These are phyloP conservation scores for Labeo catla DNA, from an alignment of 2,113 vertebrate species.

Conservation along the genomic window DNA sequence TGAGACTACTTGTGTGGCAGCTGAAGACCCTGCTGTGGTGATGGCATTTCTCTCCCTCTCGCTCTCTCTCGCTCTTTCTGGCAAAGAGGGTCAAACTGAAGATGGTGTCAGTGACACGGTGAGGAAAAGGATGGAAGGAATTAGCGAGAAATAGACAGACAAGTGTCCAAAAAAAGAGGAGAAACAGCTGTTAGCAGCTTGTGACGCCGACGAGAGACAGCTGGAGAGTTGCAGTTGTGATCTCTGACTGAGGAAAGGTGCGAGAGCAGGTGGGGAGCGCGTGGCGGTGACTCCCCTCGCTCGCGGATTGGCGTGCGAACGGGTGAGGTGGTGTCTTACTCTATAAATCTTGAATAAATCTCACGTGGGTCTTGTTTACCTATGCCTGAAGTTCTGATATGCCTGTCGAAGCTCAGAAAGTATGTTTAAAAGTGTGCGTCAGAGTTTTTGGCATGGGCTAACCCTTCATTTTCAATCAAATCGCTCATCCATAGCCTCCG, in stretches of 20 bases:
- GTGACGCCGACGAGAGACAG: constrained; percentile 41
- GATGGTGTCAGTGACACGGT: constrained; percentile 33
- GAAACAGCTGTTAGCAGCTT: constrained; percentile 52
- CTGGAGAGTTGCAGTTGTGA: constrained; percentile 54
- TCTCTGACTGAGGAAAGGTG: constrained; percentile 54
- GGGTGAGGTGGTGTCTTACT: constrained; percentile 12
- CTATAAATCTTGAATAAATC: neutral
- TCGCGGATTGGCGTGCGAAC: constrained; percentile 28
- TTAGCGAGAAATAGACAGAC: constrained; percentile 18
- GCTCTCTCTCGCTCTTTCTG: constrained; percentile 32
- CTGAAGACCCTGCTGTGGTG: constrained; percentile 38
- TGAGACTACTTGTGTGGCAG: constrained; percentile 37
- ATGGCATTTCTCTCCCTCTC: constrained; percentile 27
- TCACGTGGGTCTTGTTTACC: constrained; percentile 40
- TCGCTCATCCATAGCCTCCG: constrained; percentile 34
- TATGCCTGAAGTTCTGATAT: neutral
- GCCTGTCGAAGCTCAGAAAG: neutral
- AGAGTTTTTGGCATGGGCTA: constrained; percentile 22
- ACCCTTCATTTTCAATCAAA: constrained; percentile 38
- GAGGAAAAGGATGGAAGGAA: constrained; percentile 14
- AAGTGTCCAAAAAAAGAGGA: constrained; percentile 42
- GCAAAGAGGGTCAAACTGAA: constrained; percentile 42
- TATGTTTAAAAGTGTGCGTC: neutral
- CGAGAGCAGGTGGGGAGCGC: constrained; percentile 50
- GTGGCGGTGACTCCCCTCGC: constrained; percentile 47